Percentiles rank a stretch among this genome's conserved stretches.
Evolutionary conservation across 2,797 vertebrate species (phyloP).

Genomic region (Anguilla pacifica): DNA sequence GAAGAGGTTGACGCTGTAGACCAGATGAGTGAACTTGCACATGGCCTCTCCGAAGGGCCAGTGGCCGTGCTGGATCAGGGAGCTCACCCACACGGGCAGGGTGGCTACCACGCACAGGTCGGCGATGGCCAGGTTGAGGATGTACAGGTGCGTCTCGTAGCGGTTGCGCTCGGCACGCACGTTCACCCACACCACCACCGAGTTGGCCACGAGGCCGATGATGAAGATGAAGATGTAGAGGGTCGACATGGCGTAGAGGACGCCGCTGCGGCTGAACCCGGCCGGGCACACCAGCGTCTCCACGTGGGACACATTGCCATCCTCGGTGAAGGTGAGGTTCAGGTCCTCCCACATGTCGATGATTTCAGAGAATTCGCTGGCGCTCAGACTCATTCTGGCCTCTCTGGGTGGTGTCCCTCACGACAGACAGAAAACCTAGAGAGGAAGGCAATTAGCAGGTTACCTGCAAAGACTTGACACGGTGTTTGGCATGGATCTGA

Average conservation of each 20-base stretch:
- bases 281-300: conserved; percentile 74
- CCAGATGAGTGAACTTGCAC: conserved; percentile 89
- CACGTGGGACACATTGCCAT: conserved; percentile 79
- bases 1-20: conserved; percentile 94
- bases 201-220: conserved; percentile 86
- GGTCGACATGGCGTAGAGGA: conserved; percentile 85
- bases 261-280: conserved; percentile 75
- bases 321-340: conserved; percentile 82
- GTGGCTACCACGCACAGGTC: conserved; percentile 91
- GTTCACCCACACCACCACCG: conserved; percentile 92
- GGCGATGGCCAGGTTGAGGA: conserved; percentile 87
- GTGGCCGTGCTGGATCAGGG: conserved; percentile 87
- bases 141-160: conserved; percentile 91
- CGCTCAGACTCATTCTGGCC: conserved; percentile 73
- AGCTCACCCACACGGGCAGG: conserved; percentile 90
- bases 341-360: conserved; percentile 62
- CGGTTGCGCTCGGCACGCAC: conserved; percentile 83
- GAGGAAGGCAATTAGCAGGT: conserved; percentile 31
- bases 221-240: conserved; percentile 92
- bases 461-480: conserved; percentile 8
- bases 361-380: conserved; percentile 66
- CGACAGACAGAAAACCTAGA: conserved; percentile 44
- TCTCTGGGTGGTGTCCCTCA: not conserved
- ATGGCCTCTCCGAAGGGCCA: conserved; percentile 91
- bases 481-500: not conserved